phyloP scores from a whole-genome alignment of 2,888 invertebrate species.

The Dolichomitus sp. region DNA sequence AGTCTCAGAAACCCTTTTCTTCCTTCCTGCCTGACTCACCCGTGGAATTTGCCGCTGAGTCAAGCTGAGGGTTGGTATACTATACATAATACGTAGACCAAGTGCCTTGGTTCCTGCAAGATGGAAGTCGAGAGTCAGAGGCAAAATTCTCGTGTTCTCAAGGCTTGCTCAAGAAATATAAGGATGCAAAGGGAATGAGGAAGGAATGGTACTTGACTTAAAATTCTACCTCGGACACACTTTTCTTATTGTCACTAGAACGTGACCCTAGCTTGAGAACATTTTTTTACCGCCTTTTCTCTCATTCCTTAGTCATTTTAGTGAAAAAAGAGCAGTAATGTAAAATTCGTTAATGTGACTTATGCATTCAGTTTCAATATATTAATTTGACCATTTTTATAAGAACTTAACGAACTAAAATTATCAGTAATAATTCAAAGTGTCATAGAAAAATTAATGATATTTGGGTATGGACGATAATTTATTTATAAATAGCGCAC shows the following conservation, averaged over 20 bases:
- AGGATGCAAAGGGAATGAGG: slow-evolving; percentile 21
- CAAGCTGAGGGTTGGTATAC: slow-evolving; percentile 37
- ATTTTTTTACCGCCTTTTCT: slow-evolving; percentile 23
- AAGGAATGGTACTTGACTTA: slow-evolving; percentile 15
- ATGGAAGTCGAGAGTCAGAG: slow-evolving; percentile 28
- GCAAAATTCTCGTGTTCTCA: slow-evolving; percentile 34
- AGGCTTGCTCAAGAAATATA: slow-evolving; percentile 27
- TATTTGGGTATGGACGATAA: too few species aligned
- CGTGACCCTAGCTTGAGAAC: background rate
- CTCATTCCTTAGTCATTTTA: slow-evolving; percentile 6
- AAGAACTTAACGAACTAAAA: too few species aligned
- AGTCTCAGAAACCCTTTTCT: slow-evolving; percentile 30
- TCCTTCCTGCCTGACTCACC: slow-evolving; percentile 10
- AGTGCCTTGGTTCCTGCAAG: too few species aligned
- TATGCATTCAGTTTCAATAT: background rate
- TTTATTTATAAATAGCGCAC: too few species aligned
- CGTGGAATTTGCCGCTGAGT: slow-evolving; percentile 38
- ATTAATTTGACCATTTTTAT: background rate
- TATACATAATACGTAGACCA: slow-evolving; percentile 30
- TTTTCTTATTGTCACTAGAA: slow-evolving; percentile 46
- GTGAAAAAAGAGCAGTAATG: slow-evolving; percentile 11
- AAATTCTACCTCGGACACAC: slow-evolving; percentile 42
- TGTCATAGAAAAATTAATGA: too few species aligned
- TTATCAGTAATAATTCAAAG: too few species aligned
- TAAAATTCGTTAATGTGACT: background rate